Percentiles rank a stretch among this genome's conserved stretches.
Evolutionary conservation across 2,113 vertebrate genomes (phyloP).

Genomic region (Serilophus lunatus): DNA sequence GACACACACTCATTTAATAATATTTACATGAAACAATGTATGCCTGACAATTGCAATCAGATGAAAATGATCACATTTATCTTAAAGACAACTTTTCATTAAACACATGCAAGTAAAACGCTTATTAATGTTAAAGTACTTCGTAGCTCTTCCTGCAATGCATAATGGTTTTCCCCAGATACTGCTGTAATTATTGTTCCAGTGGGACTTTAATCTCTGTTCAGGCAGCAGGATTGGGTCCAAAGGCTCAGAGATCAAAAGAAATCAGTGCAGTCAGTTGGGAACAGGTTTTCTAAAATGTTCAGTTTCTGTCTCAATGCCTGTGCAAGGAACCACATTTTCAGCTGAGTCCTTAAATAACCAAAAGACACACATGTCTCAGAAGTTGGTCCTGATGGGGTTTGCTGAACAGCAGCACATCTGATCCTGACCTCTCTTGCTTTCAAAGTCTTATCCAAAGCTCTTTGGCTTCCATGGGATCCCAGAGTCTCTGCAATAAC

Average conservation of each 20-base stretch:
- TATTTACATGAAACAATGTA: slow-evolving; percentile 2
- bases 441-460: background rate
- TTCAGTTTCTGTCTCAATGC: background rate
- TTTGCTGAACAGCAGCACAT: background rate
- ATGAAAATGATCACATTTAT: slow-evolving; percentile 45
- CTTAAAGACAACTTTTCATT: slow-evolving; percentile 43
- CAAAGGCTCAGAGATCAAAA: slow-evolving; percentile 21
- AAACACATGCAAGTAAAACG: slow-evolving; percentile 44
- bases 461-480: background rate
- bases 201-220: slow-evolving; percentile 2
- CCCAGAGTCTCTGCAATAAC: background rate
- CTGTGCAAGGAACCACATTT: background rate
- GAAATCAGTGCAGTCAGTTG: background rate
- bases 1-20: background rate
- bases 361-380: background rate
- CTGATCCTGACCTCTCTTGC: background rate
- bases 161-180: background rate
- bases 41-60: slow-evolving; percentile 28
- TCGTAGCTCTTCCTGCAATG: slow-evolving; percentile 13
- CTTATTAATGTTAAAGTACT: slow-evolving; percentile 28
- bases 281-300: slow-evolving; percentile 2
- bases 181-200: background rate
- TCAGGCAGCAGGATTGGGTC: background rate
- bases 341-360: background rate
- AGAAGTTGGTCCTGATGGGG: background rate